Evolutionary conservation across 2,888 invertebrate species (phyloP).

Genomic region (Cerceris ruficornis): DNA sequence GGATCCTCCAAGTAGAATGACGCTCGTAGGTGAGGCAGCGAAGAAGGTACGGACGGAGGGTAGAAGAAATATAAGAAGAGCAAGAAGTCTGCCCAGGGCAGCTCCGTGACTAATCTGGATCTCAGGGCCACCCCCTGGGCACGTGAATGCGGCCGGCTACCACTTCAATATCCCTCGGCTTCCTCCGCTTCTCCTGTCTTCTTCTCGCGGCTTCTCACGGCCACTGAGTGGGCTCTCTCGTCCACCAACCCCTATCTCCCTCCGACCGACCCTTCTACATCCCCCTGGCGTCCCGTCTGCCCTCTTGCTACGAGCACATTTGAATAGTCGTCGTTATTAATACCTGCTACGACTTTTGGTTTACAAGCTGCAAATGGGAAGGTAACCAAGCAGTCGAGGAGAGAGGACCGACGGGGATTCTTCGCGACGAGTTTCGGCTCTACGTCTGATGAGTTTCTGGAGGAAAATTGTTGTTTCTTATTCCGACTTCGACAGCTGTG

Average conservation of each 20-base stretch:
- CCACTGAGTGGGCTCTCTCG: neutral
- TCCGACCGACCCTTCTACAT: too few species aligned
- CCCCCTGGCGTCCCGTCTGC: slow-evolving; percentile 6
- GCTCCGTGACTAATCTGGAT: slow-evolving; percentile 64
- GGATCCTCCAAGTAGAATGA: slow-evolving; percentile 48
- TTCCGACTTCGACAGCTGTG: too few species aligned
- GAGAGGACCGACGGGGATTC: neutral
- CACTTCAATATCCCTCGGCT: slow-evolving; percentile 48
- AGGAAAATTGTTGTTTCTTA: too few species aligned
- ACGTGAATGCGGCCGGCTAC: slow-evolving; percentile 38
- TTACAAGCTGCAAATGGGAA: neutral
- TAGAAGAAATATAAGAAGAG: slow-evolving; percentile 12
- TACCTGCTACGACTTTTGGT: slow-evolving; percentile 30
- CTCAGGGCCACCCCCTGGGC: slow-evolving; percentile 20
- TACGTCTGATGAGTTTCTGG: neutral
- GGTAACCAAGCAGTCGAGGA: slow-evolving; percentile 5
- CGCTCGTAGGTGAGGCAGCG: slow-evolving; percentile 19
- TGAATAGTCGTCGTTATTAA: slow-evolving; percentile 46
- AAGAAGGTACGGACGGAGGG: neutral
- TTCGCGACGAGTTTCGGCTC: neutral
- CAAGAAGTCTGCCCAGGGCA: slow-evolving; percentile 38
- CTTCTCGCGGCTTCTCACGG: slow-evolving; percentile 1
- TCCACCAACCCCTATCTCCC: neutral
- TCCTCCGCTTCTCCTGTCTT: slow-evolving; percentile 20
- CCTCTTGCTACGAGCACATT: slow-evolving; percentile 1